Conservation (phyloP, 1,140 invertebrate species). For the Bombyx mori region DNA sequence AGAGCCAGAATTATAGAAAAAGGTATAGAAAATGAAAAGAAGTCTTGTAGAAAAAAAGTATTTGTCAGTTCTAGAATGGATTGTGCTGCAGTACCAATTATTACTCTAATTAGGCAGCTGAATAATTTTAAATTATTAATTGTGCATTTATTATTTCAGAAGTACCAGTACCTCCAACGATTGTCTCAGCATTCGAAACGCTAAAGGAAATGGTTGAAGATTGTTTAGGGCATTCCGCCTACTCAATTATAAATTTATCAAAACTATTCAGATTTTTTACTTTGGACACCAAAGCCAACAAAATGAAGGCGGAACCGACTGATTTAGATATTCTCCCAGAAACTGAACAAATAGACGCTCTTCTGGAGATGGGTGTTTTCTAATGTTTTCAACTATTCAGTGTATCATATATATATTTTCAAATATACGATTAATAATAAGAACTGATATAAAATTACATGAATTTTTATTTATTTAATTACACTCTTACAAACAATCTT, state of each 20-base stretch:
- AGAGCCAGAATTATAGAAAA: too few species aligned
- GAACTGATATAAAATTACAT: neutral
- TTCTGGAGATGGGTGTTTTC: conserved; percentile 54
- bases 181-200: conserved; percentile 69
- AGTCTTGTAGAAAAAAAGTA: too few species aligned
- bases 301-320: conserved; percentile 43
- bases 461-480: too few species aligned
- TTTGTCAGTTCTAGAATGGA: too few species aligned
- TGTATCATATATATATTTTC: conserved; percentile 1
- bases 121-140: too few species aligned
- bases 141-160: conserved; percentile 40
- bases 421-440: conserved; percentile 5
- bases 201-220: conserved; percentile 75
- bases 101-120: too few species aligned
- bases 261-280: conserved; percentile 71
- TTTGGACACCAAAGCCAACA: conserved; percentile 38
- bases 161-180: conserved; percentile 54
- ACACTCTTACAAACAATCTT: too few species aligned
- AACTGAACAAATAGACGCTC: conserved; percentile 59
- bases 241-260: conserved; percentile 76
- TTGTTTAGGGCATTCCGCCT: conserved; percentile 75
- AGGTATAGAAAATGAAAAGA: too few species aligned
- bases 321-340: conserved; percentile 63
- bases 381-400: neutral
- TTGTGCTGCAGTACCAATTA: too few species aligned